Conservation (phyloP, 2,113 vertebrate species). For the Alethe diademata region DNA sequence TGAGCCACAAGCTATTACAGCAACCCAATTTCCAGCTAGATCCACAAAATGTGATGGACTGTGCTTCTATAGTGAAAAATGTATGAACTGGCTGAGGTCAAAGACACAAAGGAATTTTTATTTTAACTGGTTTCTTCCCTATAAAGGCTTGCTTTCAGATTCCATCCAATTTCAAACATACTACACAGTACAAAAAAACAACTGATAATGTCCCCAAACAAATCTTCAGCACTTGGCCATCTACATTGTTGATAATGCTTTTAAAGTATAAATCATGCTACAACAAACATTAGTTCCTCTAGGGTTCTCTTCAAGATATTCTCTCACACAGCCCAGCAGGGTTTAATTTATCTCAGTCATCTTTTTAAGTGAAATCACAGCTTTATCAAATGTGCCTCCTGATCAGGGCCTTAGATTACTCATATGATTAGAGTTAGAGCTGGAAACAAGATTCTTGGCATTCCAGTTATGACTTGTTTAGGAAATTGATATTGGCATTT, state of each 20-base stretch:
- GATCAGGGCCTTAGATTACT: conserved; percentile 26
- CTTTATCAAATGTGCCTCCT: conserved; percentile 29
- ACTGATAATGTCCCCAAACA: background rate
- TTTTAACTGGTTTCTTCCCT: background rate
- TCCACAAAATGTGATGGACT: background rate
- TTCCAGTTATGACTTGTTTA: conserved; percentile 71
- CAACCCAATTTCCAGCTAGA: background rate
- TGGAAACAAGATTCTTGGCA: conserved; percentile 7
- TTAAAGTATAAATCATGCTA: background rate
- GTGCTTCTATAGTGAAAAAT: background rate
- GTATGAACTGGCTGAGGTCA: background rate
- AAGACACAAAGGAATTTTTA: background rate
- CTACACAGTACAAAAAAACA: background rate
- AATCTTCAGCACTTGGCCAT: background rate
- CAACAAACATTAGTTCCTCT: background rate
- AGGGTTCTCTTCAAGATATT: background rate
- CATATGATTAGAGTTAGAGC: conserved; percentile 19
- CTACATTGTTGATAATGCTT: background rate
- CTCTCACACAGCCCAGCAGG: background rate
- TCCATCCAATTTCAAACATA: background rate
- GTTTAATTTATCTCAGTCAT: background rate
- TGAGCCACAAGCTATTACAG: background rate
- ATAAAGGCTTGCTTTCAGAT: background rate
- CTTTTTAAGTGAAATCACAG: background rate
- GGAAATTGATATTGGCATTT: conserved; percentile 76